These are phyloP conservation scores for Zosterops lateralis DNA, from an alignment of 2,113 vertebrate genomes.

Conservation along the genomic window DNA sequence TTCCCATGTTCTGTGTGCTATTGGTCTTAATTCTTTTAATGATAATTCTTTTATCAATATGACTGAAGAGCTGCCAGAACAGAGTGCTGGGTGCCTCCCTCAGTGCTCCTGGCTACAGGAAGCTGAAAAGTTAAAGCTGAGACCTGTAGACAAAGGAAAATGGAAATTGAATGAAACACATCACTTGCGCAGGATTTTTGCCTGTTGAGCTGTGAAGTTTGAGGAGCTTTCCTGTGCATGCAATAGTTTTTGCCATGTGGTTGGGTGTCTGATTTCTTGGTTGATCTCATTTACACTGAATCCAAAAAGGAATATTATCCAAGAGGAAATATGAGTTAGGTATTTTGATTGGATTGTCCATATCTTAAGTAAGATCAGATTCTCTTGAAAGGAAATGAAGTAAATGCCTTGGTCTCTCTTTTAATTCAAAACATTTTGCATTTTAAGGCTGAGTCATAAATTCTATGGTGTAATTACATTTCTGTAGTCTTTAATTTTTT, in stretches of 20 bases:
- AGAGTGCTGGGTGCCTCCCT: background rate
- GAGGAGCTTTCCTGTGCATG: background rate
- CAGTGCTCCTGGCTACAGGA: background rate
- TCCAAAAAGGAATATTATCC: background rate
- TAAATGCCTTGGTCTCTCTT: slow-evolving; percentile 34
- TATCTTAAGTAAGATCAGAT: slow-evolving; percentile 35
- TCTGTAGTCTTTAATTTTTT: slow-evolving; percentile 52
- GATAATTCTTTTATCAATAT: background rate
- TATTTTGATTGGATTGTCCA: slow-evolving; percentile 21
- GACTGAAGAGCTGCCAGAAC: background rate
- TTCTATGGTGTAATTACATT: slow-evolving; percentile 46
- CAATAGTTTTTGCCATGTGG: background rate
- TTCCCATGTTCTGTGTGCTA: background rate
- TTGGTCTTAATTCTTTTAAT: background rate
- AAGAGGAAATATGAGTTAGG: background rate
- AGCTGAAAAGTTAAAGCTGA: background rate
- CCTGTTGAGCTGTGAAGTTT: background rate
- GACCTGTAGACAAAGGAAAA: background rate
- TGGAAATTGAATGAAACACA: background rate
- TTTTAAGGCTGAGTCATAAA: slow-evolving; percentile 61
- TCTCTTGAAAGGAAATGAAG: slow-evolving; percentile 32
- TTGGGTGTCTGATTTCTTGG: background rate
- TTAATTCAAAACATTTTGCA: slow-evolving; percentile 26
- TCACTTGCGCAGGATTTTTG: background rate
- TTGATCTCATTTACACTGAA: background rate